Base-by-base conservation (phyloP, 1,140 invertebrate species). In the Tigriopus japonicus region DNA sequence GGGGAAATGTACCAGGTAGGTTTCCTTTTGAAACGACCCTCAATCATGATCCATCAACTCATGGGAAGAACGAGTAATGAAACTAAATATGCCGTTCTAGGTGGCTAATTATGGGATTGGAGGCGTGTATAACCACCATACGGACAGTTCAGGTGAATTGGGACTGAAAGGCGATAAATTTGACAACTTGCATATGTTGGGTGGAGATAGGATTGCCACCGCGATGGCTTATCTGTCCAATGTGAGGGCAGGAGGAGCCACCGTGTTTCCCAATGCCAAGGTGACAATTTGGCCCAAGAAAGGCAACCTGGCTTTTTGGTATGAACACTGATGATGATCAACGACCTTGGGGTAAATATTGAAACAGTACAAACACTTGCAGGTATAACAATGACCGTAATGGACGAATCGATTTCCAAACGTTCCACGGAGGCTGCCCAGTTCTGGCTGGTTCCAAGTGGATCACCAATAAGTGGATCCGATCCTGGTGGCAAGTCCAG, bases 211-310 rank as follows among this genome's bases (percentile, higher is more conserved):
- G 9, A 49, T 49, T 15, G n/a, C 12, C 1, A 59, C 58, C 1
- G n/a, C 49, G 12, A 59, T 59, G 58, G 28, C 3, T 3, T 59
- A 59, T 49, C 17, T 59, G 42, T 15, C 13, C 13, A n/a, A 59
- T 6, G 58, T 59, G 3, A 24, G 61, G 13, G 51, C 62, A 14
- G 71, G 71, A 1, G 71, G 71, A 13, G 66, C 66, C 3, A 73
- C 71, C 5, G 70, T 69, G 17, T 73, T 73, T 60, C 69, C 70
- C 0, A 64, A 67, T 51, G 62, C 69, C 12, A 69, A 69, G 17
- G 65, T 67, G 1, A 61, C 64, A 6, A 64, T 68, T n/a, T 64
- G 61, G 62, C 70, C 70, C 0, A 24, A 55, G 1, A 66, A 66
- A 62, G 68, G 67, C 10, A 64, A 68, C 0, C 69, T 69, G 0